Percentiles rank a stretch among this genome's conserved stretches.
phyloP scores from a whole-genome alignment of 2,113 vertebrate genomes.

The Coregonus clupeaformis region DNA sequence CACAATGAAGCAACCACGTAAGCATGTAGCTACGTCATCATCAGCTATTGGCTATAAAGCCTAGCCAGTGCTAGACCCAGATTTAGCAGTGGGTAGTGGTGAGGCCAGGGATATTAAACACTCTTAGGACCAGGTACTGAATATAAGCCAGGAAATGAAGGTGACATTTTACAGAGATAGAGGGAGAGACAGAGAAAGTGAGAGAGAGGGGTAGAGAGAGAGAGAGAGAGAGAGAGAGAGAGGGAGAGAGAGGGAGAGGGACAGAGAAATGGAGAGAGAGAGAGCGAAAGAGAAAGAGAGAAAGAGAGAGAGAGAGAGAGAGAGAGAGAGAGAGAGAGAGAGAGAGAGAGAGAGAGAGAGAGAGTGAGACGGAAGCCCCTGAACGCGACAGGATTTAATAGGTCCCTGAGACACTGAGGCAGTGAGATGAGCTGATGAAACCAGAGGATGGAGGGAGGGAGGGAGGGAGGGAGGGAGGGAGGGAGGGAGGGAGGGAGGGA shows the following conservation, averaged over 20 bases:
- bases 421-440: slow-evolving; percentile 10
- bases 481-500: too few relatives aligned
- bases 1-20: too few relatives aligned
- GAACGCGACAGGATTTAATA: background rate
- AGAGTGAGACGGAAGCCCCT: background rate
- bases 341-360: background rate
- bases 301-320: background rate
- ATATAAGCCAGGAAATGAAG: background rate
- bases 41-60: too few relatives aligned
- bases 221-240: background rate
- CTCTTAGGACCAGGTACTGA: slow-evolving; percentile 37
- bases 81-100: background rate
- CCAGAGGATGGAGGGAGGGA: background rate
- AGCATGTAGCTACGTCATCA: too few relatives aligned
- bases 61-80: too few relatives aligned
- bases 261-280: too few relatives aligned
- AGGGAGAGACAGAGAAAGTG: background rate
- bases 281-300: too few relatives aligned
- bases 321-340: background rate
- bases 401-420: background rate
- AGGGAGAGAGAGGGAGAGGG: background rate
- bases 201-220: too few relatives aligned
- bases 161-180: background rate
- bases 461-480: background rate
- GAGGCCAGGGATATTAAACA: slow-evolving; percentile 25